Conservation (phyloP, 2,888 invertebrate species). For the Bellardia bayeri region DNA sequence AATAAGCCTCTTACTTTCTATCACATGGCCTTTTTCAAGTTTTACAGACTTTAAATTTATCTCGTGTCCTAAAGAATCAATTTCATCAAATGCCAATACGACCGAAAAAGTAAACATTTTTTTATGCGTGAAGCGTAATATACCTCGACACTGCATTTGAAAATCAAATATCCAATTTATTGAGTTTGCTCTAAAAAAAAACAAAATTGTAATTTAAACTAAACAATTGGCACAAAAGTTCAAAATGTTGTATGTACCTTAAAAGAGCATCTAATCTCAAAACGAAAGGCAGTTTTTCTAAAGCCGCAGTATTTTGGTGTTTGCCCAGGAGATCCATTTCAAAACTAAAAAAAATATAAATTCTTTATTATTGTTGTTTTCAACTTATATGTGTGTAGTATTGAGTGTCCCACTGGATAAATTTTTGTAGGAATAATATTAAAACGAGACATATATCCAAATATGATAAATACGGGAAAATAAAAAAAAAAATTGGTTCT, state of each 20-base stretch:
- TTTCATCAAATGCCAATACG: slow-evolving; percentile 74
- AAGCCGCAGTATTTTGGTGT: not conserved
- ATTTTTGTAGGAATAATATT: too few species aligned
- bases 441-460: too few species aligned
- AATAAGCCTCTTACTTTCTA: slow-evolving; percentile 62
- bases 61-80: slow-evolving; percentile 70
- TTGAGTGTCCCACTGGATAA: too few species aligned
- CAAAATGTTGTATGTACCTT: slow-evolving; percentile 12
- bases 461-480: too few species aligned
- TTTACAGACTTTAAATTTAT: slow-evolving; percentile 73
- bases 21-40: slow-evolving; percentile 42
- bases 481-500: too few species aligned
- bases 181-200: slow-evolving; percentile 55
- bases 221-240: not conserved
- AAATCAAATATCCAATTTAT: slow-evolving; percentile 79
- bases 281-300: slow-evolving; percentile 57
- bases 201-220: not conserved
- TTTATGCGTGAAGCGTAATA: slow-evolving; percentile 66
- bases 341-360: slow-evolving; percentile 27
- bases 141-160: slow-evolving; percentile 74
- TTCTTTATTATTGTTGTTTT: too few species aligned
- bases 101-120: slow-evolving; percentile 68
- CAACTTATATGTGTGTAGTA: too few species aligned
- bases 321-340: slow-evolving; percentile 14
- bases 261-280: slow-evolving; percentile 69